Evolutionary conservation across 2,888 invertebrate genomes (phyloP).

Genomic region (Lobophora halterata): DNA sequence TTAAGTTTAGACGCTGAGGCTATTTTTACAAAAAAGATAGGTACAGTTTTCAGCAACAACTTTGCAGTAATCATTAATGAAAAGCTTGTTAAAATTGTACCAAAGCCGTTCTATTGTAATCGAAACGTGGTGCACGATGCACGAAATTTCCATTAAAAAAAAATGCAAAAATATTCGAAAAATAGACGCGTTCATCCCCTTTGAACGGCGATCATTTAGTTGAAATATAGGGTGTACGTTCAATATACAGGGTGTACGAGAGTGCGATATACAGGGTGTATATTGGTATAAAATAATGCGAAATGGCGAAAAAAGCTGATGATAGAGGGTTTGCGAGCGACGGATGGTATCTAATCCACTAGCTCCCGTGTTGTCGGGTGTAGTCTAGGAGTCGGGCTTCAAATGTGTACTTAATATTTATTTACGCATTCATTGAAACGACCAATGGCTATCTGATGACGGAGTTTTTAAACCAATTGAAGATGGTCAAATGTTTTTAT

Average conservation of each 20-base stretch:
- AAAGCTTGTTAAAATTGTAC: background rate
- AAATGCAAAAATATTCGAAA: conserved; percentile 22
- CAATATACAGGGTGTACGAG: too few relatives aligned
- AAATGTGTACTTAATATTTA: too few relatives aligned
- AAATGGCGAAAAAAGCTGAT: conserved; percentile 20
- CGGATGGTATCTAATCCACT: background rate
- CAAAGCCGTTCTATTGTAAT: conserved; percentile 6
- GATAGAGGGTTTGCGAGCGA: conserved; percentile 14
- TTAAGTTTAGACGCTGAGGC: too few relatives aligned
- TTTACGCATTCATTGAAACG: too few relatives aligned
- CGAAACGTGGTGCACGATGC: conserved; percentile 10
- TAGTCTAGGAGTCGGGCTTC: conserved; percentile 4
- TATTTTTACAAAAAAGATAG: too few relatives aligned
- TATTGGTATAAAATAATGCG: conserved; percentile 10
- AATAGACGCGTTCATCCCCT: conserved; percentile 17
- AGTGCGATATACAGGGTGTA: conserved; percentile 8
- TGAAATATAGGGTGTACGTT: conserved; percentile 54
- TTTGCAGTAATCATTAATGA: too few relatives aligned
- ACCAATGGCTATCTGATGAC: too few relatives aligned
- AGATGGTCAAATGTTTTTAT: too few relatives aligned
- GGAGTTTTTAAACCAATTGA: too few relatives aligned
- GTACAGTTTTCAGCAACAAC: too few relatives aligned
- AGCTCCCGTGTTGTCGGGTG: background rate
- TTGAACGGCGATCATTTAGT: conserved; percentile 43
- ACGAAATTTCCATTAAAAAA: conserved; percentile 3